Percentiles rank a stretch among this genome's conserved stretches.
Evolutionary conservation across 2,113 vertebrate species (phyloP).

Genomic region (Drymodes brunneopygia): DNA sequence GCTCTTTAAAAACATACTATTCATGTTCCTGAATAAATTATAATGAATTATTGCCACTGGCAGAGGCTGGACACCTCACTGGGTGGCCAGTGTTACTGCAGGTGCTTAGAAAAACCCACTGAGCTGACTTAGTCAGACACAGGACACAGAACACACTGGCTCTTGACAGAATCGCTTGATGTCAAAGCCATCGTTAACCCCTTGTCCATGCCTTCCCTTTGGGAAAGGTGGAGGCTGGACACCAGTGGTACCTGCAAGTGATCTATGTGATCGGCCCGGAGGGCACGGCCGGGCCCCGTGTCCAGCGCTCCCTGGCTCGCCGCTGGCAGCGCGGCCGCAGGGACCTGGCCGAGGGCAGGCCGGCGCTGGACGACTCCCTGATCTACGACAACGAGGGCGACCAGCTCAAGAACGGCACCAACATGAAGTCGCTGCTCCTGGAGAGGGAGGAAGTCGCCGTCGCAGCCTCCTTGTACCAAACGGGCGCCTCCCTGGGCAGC

Average conservation of each 20-base stretch:
- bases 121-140: not conserved
- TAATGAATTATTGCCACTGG: not conserved
- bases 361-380: conserved; percentile 85
- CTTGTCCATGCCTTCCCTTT: not conserved
- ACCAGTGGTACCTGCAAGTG: conserved; percentile 98
- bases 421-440: conserved; percentile 90
- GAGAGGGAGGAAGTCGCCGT: conserved; percentile 73
- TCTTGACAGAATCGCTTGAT: too few relatives aligned
- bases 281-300: conserved; percentile 77
- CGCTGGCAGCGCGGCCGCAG: conserved; percentile 73
- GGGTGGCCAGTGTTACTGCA: not conserved
- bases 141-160: not conserved
- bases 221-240: conserved; percentile 93
- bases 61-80: not conserved
- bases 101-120: not conserved
- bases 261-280: conserved; percentile 94
- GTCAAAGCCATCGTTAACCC: accelerated
- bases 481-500: conserved; percentile 82
- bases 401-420: conserved; percentile 94
- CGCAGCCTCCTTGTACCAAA: conserved; percentile 75
- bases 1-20: not conserved
- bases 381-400: conserved; percentile 96
- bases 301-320: conserved; percentile 82
- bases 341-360: conserved; percentile 75
- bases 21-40: not conserved